Percentiles rank a stretch among this genome's conserved stretches.
Evolutionary conservation across 2,113 vertebrate species (phyloP).

Genomic region (Indicator maculatus): DNA sequence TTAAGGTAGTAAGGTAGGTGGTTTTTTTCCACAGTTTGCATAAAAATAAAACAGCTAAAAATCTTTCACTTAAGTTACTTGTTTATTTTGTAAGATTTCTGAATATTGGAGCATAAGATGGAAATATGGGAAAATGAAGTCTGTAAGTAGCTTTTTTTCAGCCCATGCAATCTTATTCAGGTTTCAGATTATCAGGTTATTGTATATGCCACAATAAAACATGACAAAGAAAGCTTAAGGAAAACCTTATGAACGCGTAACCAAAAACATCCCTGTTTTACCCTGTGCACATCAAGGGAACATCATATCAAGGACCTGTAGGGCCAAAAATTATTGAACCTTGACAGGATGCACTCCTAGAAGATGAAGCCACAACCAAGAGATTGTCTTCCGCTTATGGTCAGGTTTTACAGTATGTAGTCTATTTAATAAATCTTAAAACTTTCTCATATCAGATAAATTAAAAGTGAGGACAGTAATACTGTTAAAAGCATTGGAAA

Average conservation of each 20-base stretch:
- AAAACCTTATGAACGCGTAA: neutral
- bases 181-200: neutral
- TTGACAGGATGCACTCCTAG: neutral
- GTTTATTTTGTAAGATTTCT: neutral
- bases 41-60: slow-evolving; percentile 8
- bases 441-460: neutral
- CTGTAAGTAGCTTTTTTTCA: neutral
- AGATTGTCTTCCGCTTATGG: neutral
- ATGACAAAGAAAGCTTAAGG: neutral
- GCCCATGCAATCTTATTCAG: neutral
- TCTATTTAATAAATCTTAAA: neutral
- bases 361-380: neutral
- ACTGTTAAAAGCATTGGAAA: neutral
- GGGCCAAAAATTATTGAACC: neutral
- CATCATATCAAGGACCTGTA: neutral
- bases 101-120: neutral
- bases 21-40: neutral
- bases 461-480: neutral
- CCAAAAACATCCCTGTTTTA: neutral
- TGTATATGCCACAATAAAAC: neutral
- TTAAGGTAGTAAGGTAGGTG: neutral
- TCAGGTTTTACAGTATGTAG: neutral
- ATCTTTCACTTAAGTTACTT: neutral
- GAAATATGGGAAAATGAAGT: neutral
- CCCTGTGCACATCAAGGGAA: neutral